Base-by-base conservation (phyloP, 1,140 invertebrate species). In the Idris sp. region DNA sequence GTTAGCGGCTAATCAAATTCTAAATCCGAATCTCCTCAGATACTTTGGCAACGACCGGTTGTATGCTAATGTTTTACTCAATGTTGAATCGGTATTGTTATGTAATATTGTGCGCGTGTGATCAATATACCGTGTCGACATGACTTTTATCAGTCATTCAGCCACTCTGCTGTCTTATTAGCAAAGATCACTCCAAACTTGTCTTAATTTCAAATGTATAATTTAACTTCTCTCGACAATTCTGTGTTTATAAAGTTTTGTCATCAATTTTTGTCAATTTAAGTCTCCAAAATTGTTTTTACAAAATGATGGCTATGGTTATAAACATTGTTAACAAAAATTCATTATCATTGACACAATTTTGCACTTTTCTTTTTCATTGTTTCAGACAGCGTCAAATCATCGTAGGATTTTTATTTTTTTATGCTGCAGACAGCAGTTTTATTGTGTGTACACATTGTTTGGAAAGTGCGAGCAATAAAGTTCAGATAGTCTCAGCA, bases 1-100 rank as follows among this genome's bases (percentile, higher is more conserved):
- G 53, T 71, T 54, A 54, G 11, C 46, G 53, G 22, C 10, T 53
- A 71, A 77, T 71, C 61, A 51, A 71, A 71, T 53, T 28, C 41
- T 10, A 46, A 74, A 59, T 77, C 75, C 71, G 58, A 59, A 73
- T 74, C 71, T 77, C 75, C 75, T 30, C 41, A 8, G 33, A 44
- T 51, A 35, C 71, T 74, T 74, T 72, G 41, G 71, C 56, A 77
- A 74, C 64, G 22, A 69, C 65, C 76, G 76, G 71, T 80, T 81
- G 71, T 83, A 83, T 81, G 81, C 79, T 80, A 83, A 81, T 83
- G 58, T 62, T 67, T 68, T 58, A 58, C 54, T 73, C 54, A 59
- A 74, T 61, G 68, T 62, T 75, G 59, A 77, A 79, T 77, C 64
- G 59, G 59, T 31, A 71, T 69, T 65, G 61, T 71, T 76, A 71